These are phyloP conservation scores for Catajapyx aquilonaris DNA, from an alignment of 1,140 invertebrate genomes.

Conservation along the genomic window DNA sequence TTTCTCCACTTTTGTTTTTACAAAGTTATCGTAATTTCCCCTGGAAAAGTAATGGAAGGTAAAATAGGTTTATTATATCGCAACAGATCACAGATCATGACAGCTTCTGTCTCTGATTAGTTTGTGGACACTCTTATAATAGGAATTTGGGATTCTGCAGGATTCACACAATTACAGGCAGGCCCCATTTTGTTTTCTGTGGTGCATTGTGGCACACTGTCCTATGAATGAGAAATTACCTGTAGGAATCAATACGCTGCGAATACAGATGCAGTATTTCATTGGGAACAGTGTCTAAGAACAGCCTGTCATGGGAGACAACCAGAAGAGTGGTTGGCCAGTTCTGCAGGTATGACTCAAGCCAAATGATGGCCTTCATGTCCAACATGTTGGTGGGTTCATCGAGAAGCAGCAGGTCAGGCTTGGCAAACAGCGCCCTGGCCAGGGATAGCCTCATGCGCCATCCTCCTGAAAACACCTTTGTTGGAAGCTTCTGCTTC, in stretches of 20 bases:
- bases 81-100: no score
- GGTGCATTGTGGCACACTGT: not conserved
- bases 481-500: slow-evolving; percentile 70
- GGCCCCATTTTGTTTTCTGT: no score
- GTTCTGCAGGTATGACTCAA: slow-evolving; percentile 89
- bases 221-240: no score
- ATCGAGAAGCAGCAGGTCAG: slow-evolving; percentile 65
- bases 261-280: slow-evolving; percentile 89
- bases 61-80: no score
- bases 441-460: slow-evolving; percentile 93
- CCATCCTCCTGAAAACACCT: slow-evolving; percentile 96
- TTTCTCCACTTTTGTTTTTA: slow-evolving; percentile 84
- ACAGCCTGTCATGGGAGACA: slow-evolving; percentile 95
- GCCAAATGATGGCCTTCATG: slow-evolving; percentile 98
- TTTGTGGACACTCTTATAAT: no score
- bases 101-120: no score
- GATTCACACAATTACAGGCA: no score
- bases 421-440: slow-evolving; percentile 79
- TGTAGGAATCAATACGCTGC: slow-evolving; percentile 68
- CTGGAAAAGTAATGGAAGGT: slow-evolving; percentile 19
- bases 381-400: slow-evolving; percentile 99
- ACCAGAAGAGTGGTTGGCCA: slow-evolving; percentile 94
- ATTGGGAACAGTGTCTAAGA: slow-evolving; percentile 89
- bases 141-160: no score
- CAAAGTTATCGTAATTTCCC: slow-evolving; percentile 92